Conservation (phyloP, 2,113 vertebrate species). For the Notechis scutatus region DNA sequence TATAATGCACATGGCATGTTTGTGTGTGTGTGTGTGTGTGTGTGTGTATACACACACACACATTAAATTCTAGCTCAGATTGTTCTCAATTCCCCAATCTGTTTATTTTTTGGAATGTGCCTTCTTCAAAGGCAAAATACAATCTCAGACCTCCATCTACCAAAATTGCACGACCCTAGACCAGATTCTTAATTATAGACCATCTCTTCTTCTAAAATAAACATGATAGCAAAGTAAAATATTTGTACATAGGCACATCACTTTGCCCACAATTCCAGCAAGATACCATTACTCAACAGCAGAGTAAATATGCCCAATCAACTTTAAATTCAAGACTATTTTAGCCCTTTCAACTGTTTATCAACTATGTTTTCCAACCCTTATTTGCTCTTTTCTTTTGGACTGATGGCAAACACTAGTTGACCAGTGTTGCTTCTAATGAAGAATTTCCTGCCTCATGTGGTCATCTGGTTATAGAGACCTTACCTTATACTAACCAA, state of each 20-base stretch:
- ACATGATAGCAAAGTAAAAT: neutral
- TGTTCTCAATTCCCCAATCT: neutral
- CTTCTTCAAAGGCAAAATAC: neutral
- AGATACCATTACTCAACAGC: neutral
- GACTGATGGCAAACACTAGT: neutral
- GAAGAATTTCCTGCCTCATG: neutral
- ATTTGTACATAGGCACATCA: neutral
- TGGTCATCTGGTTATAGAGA: neutral
- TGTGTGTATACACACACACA: neutral
- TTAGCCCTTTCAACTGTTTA: neutral
- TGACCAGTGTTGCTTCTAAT: neutral
- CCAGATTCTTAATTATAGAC: neutral
- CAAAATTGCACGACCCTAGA: neutral
- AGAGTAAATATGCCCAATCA: neutral
- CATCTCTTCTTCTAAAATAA: conserved; percentile 1
- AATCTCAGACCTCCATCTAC: neutral
- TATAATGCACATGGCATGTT: neutral
- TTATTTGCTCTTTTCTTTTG: neutral
- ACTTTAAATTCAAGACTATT: neutral
- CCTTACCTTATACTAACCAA: neutral
- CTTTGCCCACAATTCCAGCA: fast-evolving
- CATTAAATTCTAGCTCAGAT: neutral
- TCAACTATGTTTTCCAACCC: neutral
- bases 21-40: neutral
- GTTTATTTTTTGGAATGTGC: neutral